Base-by-base conservation (phyloP, 2,113 vertebrate genomes). In the Alexandromys fortis region DNA sequence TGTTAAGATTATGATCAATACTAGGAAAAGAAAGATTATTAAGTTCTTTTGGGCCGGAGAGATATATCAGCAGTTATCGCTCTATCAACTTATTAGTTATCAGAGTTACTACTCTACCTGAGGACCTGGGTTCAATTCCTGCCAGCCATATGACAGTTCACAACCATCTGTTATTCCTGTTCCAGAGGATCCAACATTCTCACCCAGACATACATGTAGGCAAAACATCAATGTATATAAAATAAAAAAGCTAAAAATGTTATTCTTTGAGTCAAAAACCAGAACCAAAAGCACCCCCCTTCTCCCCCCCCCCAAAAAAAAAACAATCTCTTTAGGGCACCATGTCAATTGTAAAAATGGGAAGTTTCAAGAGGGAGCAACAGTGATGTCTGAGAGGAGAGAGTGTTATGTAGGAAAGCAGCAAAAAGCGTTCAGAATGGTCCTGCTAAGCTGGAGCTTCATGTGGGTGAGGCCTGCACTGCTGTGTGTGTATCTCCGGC, bases 341-440 rank as follows among this genome's bases (percentile, higher is more conserved):
- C 26, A 73, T 3, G 30, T 24, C 19, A 14, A 83, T 68, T 78
- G 19, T 49, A 35, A 26, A 58, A 87, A 47, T 42, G 4, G 68
- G n/a, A 70, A 30, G 21, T 28, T 85, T 4, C 63, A 42, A 8
- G 35, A 78, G 45, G 45, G 47, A 89, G 5, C 26, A 77, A 19
- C 13, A 68, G 21, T 22, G 5, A 42, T 26, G 30, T 52, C 49
- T 4, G 47, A 58, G 72, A 17, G 24, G 45, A 87, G 61, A 78
- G 28, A 28, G 3, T 63, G 5, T 83, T 89, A 65, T 3, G 11
- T 14, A 13, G 10, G 26, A 70, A 35, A 28, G 17, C 45, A 5
- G 26, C 16, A 6, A 45, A 63, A 14, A 1, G n/a, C 2, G 2
- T 49, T 70, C 28, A 8, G 3, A 26, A 70, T n/a, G 7, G 0